These are phyloP conservation scores for Emys orbicularis DNA, from an alignment of 2,797 vertebrate species.

Conservation along the genomic window DNA sequence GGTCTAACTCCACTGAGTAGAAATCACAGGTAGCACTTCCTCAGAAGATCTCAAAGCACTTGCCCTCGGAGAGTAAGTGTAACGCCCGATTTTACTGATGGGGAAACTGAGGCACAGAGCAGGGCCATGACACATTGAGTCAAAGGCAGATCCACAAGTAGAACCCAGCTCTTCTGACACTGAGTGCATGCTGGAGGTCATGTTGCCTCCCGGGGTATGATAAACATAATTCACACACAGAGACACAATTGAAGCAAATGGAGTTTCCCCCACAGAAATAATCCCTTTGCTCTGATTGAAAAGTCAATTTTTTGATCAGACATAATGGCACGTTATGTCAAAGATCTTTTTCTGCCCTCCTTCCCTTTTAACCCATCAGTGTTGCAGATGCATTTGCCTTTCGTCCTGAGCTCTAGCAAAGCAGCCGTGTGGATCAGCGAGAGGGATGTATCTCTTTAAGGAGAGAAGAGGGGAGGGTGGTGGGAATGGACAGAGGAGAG, in stretches of 20 bases:
- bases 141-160: neutral
- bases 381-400: too few relatives aligned
- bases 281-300: neutral
- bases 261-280: neutral
- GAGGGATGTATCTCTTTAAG: neutral
- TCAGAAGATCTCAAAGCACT: neutral
- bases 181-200: accelerated
- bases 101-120: neutral
- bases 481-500: neutral
- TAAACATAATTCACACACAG: neutral
- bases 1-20: neutral
- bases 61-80: neutral
- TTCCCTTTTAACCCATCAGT: neutral
- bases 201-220: accelerated
- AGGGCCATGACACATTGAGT: neutral
- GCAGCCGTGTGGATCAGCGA: too few relatives aligned
- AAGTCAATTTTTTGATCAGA: slow-evolving; percentile 1
- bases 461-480: accelerated
- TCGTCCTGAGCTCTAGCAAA: neutral
- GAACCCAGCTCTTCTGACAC: accelerated
- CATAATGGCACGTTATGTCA: neutral
- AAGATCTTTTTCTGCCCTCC: neutral
- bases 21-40: accelerated
- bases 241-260: accelerated
- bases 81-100: neutral